Evolutionary conservation across 2,113 vertebrate species (phyloP).

Genomic region (Muscicapa adusta): DNA sequence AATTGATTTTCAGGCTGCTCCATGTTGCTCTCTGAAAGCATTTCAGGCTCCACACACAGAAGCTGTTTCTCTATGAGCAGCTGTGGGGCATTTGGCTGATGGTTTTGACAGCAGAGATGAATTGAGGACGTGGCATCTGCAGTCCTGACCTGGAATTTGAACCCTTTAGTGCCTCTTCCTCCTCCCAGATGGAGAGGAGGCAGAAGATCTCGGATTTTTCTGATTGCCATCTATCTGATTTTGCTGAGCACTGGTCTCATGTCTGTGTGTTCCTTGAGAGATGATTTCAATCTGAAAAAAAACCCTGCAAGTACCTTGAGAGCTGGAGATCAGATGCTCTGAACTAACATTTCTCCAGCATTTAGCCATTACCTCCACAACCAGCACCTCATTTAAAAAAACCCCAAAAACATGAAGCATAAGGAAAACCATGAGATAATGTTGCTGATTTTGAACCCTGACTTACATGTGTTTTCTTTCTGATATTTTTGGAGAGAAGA

Average conservation of each 20-base stretch:
- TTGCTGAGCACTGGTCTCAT: not conserved
- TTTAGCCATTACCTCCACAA: not conserved
- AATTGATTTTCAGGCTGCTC: conserved; percentile 2
- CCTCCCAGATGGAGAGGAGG: not conserved
- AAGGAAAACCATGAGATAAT: not conserved
- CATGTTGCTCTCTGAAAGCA: not conserved
- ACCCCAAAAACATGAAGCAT: not conserved
- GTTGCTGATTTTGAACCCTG: not conserved
- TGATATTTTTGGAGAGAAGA: not conserved
- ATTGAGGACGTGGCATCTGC: fast-evolving
- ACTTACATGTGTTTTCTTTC: not conserved
- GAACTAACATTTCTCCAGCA: not conserved
- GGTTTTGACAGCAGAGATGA: not conserved
- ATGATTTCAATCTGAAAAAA: not conserved
- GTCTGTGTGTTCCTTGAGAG: not conserved
- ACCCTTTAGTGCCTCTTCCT: not conserved
- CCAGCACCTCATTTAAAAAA: not conserved
- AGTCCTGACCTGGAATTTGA: not conserved
- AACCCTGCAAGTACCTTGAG: not conserved
- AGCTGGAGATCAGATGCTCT: not conserved
- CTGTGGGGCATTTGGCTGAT: not conserved
- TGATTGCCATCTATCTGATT: not conserved
- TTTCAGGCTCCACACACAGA: not conserved
- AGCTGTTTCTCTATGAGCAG: not conserved
- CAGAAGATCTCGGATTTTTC: not conserved